Evolutionary conservation across 2,888 invertebrate species (phyloP).

Genomic region (Hyalella azteca): DNA sequence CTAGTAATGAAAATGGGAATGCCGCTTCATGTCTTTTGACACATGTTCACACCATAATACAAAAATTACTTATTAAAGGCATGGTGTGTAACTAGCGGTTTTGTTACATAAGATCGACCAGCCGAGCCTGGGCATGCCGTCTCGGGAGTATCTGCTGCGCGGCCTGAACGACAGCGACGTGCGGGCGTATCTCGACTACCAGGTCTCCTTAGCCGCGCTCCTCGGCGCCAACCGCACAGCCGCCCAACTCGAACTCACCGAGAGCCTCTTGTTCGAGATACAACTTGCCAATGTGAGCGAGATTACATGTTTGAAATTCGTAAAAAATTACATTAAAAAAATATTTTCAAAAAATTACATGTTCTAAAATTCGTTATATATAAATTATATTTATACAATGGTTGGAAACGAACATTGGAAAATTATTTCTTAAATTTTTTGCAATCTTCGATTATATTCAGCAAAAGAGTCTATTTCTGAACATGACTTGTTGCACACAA

Average conservation of each 20-base stretch:
- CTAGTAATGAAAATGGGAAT: background rate
- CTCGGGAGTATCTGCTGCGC: conserved; percentile 81
- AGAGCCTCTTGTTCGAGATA: conserved; percentile 87
- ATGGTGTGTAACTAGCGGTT: conserved; percentile 62
- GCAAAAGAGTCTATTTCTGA: no score
- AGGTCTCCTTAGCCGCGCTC: conserved; percentile 81
- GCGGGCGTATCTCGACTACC: conserved; percentile 64
- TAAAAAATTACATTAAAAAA: background rate
- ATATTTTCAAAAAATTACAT: conserved; percentile 10
- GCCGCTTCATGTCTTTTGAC: background rate
- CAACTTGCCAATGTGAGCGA: conserved; percentile 84
- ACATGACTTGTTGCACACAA: no score
- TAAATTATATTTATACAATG: no score
- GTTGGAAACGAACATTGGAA: no score
- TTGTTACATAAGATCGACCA: conserved; percentile 87
- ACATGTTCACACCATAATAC: background rate
- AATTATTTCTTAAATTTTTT: no score
- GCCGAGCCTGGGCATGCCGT: conserved; percentile 76
- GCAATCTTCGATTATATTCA: no score
- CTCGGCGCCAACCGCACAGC: conserved; percentile 77
- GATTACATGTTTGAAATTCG: background rate
- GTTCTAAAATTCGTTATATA: conserved; percentile 31
- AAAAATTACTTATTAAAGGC: background rate
- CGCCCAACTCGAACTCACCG: conserved; percentile 75
- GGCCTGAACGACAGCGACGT: conserved; percentile 61